Conservation (phyloP, 2,113 vertebrate species). For the Amazona guildingii region DNA sequence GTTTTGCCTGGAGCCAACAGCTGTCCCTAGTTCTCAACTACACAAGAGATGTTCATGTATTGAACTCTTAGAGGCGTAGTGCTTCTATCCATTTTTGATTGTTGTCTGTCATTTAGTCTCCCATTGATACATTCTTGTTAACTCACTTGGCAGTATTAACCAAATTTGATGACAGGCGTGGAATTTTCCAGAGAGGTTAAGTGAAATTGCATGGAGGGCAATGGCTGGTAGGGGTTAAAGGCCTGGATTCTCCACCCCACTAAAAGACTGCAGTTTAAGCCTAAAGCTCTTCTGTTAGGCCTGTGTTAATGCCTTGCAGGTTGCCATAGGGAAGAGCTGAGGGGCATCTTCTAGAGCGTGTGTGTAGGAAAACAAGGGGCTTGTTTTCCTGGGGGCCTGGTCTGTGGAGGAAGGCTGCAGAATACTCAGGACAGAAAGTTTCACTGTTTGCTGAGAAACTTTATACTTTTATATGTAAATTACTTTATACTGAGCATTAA, state of each 20-base stretch:
- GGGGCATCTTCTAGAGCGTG: rapidly evolving
- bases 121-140: neutral
- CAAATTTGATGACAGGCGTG: neutral
- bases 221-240: neutral
- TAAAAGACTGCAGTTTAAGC: neutral
- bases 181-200: neutral
- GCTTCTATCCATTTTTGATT: neutral
- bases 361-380: too few relatives aligned
- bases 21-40: neutral
- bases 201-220: neutral
- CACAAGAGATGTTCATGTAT: neutral
- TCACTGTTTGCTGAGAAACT: neutral
- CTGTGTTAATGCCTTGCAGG: neutral
- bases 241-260: neutral
- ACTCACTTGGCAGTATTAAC: neutral
- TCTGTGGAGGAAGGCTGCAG: neutral
- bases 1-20: conserved; percentile 42
- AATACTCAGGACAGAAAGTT: neutral
- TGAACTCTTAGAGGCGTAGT: neutral
- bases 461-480: neutral
- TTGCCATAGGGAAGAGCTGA: neutral
- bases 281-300: neutral
- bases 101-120: neutral
- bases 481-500: neutral
- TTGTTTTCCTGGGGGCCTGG: neutral